Base-by-base conservation (phyloP, 2,888 invertebrate genomes). In the Caenorhabditis afra region DNA sequence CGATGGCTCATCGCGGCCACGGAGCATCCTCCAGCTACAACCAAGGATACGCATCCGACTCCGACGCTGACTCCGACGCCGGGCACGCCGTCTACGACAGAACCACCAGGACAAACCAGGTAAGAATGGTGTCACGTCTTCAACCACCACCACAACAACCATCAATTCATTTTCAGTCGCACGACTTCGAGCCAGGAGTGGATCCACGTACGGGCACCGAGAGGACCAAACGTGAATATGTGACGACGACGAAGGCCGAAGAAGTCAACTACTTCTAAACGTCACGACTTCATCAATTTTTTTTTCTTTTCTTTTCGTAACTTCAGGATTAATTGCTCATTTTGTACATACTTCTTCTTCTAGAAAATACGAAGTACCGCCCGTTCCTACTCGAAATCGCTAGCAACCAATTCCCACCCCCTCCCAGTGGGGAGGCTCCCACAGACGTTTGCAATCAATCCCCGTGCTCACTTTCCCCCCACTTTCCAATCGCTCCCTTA, bases 221-320 rank as follows among this genome's bases (percentile, higher is more conserved):
- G 47, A 61, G 85, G 37, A 44, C 81, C 16, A 73, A 70, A 37
- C 85, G 83, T 23, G 85, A 87, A 62, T 76, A 81, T 49, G 81
- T 83, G 12, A 85, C 85, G 23, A 86, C 81, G 8, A 85, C 84
- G n/a, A 85, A 71, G n/a, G 78, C 86, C 12, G 79, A 83, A 53
- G 86, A 86, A 70, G 83, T 82, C 68, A 85, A 85, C 53, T 86
- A 86, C 67, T 85, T 85, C 78, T 85, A 77, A 74, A 14, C 16
- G 16, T 22, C 8, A 4, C 29, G 23, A 39, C 20, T 16, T 44
- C 35, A n/a, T n/a, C n/a, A n/a, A n/a, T n/a, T n/a, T n/a, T n/a
- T 20, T 47, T 44, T 11, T 22, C 7, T 39, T 29, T 45, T 4
- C 20, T 18, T 3, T 20, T 23, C n/a, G 37, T n/a, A n/a, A 45